These are phyloP conservation scores for Cheilosia urbana DNA, from an alignment of 2,888 invertebrate species.

Conservation along the genomic window DNA sequence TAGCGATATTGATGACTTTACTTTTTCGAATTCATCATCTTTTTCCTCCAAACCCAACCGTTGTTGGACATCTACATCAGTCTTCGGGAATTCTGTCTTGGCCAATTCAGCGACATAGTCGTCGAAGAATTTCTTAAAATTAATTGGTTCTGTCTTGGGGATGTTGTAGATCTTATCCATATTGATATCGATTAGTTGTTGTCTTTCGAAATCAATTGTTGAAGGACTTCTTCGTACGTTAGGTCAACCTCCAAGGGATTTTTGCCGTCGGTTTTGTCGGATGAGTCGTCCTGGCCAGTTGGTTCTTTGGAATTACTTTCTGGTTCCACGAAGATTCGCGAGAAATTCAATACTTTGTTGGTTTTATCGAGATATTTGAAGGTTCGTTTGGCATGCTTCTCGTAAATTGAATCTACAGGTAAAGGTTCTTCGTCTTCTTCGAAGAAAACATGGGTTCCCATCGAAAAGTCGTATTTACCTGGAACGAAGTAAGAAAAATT, in stretches of 20 bases:
- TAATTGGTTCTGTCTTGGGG: slow-evolving; percentile 76
- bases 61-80: slow-evolving; percentile 69
- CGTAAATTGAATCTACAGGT: slow-evolving; percentile 85
- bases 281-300: slow-evolving; percentile 21
- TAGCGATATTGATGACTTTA: slow-evolving; percentile 76
- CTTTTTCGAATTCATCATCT: slow-evolving; percentile 64
- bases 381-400: slow-evolving; percentile 85
- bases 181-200: slow-evolving; percentile 12
- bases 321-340: slow-evolving; percentile 87
- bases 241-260: slow-evolving; percentile 77
- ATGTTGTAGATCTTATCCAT: slow-evolving; percentile 80
- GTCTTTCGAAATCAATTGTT: slow-evolving; percentile 63
- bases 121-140: slow-evolving; percentile 77
- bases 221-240: slow-evolving; percentile 81
- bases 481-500: slow-evolving; percentile 77
- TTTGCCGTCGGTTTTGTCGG: slow-evolving; percentile 49
- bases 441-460: slow-evolving; percentile 91
- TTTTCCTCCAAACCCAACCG: slow-evolving; percentile 70
- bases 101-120: slow-evolving; percentile 74
- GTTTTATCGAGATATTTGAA: slow-evolving; percentile 87
- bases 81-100: slow-evolving; percentile 65
- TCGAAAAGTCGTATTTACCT: slow-evolving; percentile 88
- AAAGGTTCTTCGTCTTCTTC: slow-evolving; percentile 85
- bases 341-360: slow-evolving; percentile 87
- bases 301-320: slow-evolving; percentile 63